Conservation (phyloP, 2,797 vertebrate genomes). For the Ptychadena robeensis region DNA sequence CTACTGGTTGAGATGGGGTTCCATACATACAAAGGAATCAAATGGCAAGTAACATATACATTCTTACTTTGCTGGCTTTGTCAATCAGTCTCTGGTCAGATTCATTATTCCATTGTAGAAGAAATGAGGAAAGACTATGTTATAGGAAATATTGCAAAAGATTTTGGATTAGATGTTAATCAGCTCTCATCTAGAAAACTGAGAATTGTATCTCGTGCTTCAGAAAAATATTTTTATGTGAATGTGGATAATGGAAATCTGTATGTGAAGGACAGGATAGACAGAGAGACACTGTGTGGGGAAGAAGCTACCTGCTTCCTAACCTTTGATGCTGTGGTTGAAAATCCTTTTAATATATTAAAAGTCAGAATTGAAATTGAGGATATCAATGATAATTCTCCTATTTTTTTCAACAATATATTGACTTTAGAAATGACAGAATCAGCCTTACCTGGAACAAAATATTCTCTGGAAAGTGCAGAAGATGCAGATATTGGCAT, state of each 20-base stretch:
- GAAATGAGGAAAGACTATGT: slow-evolving; percentile 48
- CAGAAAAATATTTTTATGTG: slow-evolving; percentile 43
- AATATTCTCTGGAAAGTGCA: slow-evolving; percentile 69
- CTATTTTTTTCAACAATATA: slow-evolving; percentile 32
- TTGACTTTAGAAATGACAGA: slow-evolving; percentile 65
- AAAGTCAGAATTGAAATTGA: slow-evolving; percentile 65
- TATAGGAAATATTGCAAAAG: slow-evolving; percentile 39
- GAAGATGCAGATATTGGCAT: slow-evolving; percentile 67
- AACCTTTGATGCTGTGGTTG: slow-evolving; percentile 73
- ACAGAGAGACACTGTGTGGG: slow-evolving; percentile 78
- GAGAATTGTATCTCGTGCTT: slow-evolving; percentile 24
- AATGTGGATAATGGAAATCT: slow-evolving; percentile 64
- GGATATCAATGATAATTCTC: slow-evolving; percentile 61
- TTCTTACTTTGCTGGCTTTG: slow-evolving; percentile 29
- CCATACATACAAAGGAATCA: slow-evolving; percentile 5
- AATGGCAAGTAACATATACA: slow-evolving; percentile 46
- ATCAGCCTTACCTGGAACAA: slow-evolving; percentile 63
- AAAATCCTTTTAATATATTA: slow-evolving; percentile 65
- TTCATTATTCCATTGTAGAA: slow-evolving; percentile 44
- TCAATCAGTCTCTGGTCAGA: slow-evolving; percentile 29
- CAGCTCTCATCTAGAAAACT: slow-evolving; percentile 8
- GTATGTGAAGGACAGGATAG: slow-evolving; percentile 76
- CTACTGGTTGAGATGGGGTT: no score
- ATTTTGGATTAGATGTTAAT: slow-evolving; percentile 33
- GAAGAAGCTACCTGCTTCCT: slow-evolving; percentile 77